Evolutionary conservation across 2,888 invertebrate species (phyloP), one percentile per base, ranked within the genome.

Genomic region (Tineola bisselliella): DNA sequence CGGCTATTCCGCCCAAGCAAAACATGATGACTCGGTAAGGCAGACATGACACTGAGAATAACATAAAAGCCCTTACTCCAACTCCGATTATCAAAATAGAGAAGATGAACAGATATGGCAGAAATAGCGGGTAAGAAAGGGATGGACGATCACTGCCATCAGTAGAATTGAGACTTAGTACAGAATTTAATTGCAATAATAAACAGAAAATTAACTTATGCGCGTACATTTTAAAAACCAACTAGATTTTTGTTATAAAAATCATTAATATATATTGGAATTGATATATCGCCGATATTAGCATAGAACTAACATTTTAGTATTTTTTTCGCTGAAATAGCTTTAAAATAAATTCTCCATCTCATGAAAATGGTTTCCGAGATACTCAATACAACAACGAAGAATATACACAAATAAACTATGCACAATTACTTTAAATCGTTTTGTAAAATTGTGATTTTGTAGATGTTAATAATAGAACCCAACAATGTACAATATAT

Each of bases 1-100:
- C 86, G 1, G 74, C 70, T 0, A 82, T 43, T 0, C 82, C 86
- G 0, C 86, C 86, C 0, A 84, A 62, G 0, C 71, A 64, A 44
- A 86, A 86, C 84, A 86, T 84, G 0, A 86, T 67, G 0, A 84
- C 82, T 64, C 84, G 64, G 48, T 79, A 84, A 0, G 86, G 84
- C 0, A 84, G 61, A 48, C 75, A 75, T 64, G 73, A 68, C 8
- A 71, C 73, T 0, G 78, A 74, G 70, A 79, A 79, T 0, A 84
- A 69, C 78, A 83, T 79, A 0, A 78, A 19, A 0, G 77, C 69
- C 61, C 86, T 69, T 8, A 84, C 70, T 0, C 82, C 38, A 0
- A 81, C 82, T 1, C 86, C 84, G 0, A 79, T 62, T 0, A 86
- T 65, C 1, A 86, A 64, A 0, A 76, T 78, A 0, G 66, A 62